Base-by-base conservation (phyloP, 2,797 vertebrate species). In the Ambastaia sidthimunki region DNA sequence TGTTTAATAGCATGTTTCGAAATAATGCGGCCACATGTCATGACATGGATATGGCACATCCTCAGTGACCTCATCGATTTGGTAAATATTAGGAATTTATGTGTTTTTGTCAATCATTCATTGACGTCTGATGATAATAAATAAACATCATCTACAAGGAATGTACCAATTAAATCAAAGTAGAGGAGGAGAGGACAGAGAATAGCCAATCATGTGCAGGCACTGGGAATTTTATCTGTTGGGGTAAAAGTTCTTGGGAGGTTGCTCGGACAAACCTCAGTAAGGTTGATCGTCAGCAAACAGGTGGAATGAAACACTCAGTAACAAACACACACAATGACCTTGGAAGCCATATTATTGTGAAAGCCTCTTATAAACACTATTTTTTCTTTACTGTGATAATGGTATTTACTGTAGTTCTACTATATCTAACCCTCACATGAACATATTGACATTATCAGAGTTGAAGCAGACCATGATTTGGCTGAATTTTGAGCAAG, bases 51-150 rank as follows among this genome's bases (percentile, higher is more conserved):
- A 9, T 57, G 65, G 21, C 59, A 54, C 41, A 55, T 57, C 23
- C n/a, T 28, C 52, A 10, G 59, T 28, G 69, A 71, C 77, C 55
- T 44, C 34, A 59, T 54, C 13, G n/a, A 15, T 60, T 69, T 4
- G 4, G 2, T 25, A 41, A 71, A 44, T 57, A 68, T 48, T 25
- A 34, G 23, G 11, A 11, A 21, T 67, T 18, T n/a, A n/a, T 52
- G 52, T 67, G 54, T 55, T 66, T 80, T 18, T 28, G 78, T 73
- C 72, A 79, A 31, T 74, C n/a, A 82, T 66, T 85, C 34, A 72
- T 73, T 44, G 19, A 41, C 28, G 28, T 0, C 18, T 62, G 18
- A 37, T 41, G 11, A 37, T 65, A 16, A 72, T 57, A 7, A 23
- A 65, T 16, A 59, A 54, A 21, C 59, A 59, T 34, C 31, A 34